Evolutionary conservation across 2,113 vertebrate genomes (phyloP), one percentile per base, ranked within the genome.

Genomic region (Hippocampus comes): DNA sequence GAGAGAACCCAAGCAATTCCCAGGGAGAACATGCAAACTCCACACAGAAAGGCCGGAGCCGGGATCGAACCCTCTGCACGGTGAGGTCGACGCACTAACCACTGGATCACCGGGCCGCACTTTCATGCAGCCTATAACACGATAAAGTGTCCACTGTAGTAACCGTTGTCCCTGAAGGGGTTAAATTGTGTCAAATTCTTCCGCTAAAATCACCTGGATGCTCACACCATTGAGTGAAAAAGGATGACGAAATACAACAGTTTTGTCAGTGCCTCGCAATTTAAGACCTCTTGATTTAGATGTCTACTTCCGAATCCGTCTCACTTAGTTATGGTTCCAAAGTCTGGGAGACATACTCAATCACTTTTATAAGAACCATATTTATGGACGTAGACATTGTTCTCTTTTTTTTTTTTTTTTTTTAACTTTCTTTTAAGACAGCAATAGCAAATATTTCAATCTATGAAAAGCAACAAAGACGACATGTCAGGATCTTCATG

Each of bases 171-270:
- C 30, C 30, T 30, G 30, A 30, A 30, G 3, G 30, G 30, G 5
- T 49, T 18, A 5, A 49, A 17, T 49, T 49, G 4, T 49, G 14
- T 18, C 17, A 5, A 17, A 49, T 3, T 49, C 48, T 49, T 14
- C 14, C 48, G 17, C 48, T 18, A 6, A 18, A 5, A 49, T 15
- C 15, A 18, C 15, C 48, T 49, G 48, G 14, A 18, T 49, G 14
- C 49, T 20, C 17, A 51, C n/a, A 23, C 34, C 59, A 43, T 41
- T 56, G 77, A 43, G 18, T 71, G 70, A 79, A 84, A 77, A 51
- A 71, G 75, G 74, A 86, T 85, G 78, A 84, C 76, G 71, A 73
- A 67, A 56, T 56, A 21, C 53, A 56, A 10, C 2, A 23, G 21
- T 63, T 74, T 84, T 68, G 70, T 80, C 71, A 82, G 12, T 53